Evolutionary conservation across 2,888 invertebrate species (phyloP).

Genomic region (Yponomeuta cagnagella): DNA sequence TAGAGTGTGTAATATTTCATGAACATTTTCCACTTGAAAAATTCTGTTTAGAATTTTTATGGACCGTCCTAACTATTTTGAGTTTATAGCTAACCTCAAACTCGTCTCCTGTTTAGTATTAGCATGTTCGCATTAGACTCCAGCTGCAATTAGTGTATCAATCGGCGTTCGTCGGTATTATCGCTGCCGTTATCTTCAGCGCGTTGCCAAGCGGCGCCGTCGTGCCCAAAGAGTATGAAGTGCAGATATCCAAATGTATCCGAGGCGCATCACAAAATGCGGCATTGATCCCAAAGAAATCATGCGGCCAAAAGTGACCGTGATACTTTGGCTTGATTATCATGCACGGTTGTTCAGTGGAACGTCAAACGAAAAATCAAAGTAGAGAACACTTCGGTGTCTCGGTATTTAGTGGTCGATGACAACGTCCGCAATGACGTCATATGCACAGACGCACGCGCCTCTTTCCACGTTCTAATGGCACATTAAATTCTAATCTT

Average conservation of each 20-base stretch:
- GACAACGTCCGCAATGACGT: neutral
- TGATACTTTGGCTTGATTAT: too few relatives aligned
- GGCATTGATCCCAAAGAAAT: too few relatives aligned
- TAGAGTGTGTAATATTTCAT: neutral
- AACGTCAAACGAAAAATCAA: neutral
- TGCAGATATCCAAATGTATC: neutral
- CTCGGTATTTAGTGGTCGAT: neutral
- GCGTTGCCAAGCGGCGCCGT: neutral
- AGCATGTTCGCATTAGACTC: neutral
- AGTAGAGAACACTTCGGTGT: neutral
- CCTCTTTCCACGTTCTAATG: neutral
- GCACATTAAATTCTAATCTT: neutral
- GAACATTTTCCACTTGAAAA: neutral
- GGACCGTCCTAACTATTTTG: neutral
- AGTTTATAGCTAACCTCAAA: neutral
- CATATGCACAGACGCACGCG: neutral
- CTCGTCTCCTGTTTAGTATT: neutral
- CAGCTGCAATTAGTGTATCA: slow-evolving; percentile 4
- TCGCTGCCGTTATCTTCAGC: neutral
- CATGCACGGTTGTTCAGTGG: too few relatives aligned
- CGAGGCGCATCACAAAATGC: too few relatives aligned
- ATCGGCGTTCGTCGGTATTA: neutral
- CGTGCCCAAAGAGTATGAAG: neutral
- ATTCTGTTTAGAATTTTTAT: neutral
- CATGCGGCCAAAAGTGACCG: too few relatives aligned